Evolutionary conservation across 2,888 invertebrate genomes (phyloP), one percentile per base, ranked within the genome.

Genomic region (Apoda limacodes): DNA sequence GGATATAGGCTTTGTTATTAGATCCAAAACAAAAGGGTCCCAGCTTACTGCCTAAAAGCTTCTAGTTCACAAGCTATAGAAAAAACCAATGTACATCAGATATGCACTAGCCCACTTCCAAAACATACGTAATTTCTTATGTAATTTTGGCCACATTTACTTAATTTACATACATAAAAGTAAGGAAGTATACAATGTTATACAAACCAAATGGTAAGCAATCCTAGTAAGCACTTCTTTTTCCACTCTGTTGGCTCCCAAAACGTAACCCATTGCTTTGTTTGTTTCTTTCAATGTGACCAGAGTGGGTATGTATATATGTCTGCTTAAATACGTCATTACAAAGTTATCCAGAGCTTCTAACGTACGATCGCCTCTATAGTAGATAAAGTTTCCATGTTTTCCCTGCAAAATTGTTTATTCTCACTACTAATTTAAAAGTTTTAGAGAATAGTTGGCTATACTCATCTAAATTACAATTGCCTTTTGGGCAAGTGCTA

Each of bases 131-230:
- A n/a, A n/a, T n/a, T n/a, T n/a, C n/a, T n/a, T n/a, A n/a, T n/a
- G n/a, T n/a, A n/a, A n/a, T n/a, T n/a, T n/a, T n/a, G n/a, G n/a
- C n/a, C n/a, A 28, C 17, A 27, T 20, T 14, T n/a, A 22, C 23
- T 11, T 31, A 13, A 12, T 17, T 25, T 34, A 2, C 17, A 5
- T 10, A n/a, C 5, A n/a, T 9, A 23, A 22, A 22, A 21, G 10
- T 22, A 11, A 35, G 7, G 19, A 12, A 5, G 7, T 7, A 17
- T 17, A 7, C 7, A 6, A 17, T 17, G 17, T 17, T 6, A 7
- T 17, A n/a, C n/a, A 81, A 69, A 91, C 92, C 81, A 94, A 81
- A 64, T 86, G 87, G 28, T 88, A 88, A 26, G 90, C 86, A 19
- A 93, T 70, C 64, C 91, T 90, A 2, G 82, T 70, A 21, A 84